A percentile compares a stretch with the other conserved stretches of the same genome.
phyloP scores from a whole-genome alignment of 2,888 invertebrate genomes.

The Operophtera brumata region DNA sequence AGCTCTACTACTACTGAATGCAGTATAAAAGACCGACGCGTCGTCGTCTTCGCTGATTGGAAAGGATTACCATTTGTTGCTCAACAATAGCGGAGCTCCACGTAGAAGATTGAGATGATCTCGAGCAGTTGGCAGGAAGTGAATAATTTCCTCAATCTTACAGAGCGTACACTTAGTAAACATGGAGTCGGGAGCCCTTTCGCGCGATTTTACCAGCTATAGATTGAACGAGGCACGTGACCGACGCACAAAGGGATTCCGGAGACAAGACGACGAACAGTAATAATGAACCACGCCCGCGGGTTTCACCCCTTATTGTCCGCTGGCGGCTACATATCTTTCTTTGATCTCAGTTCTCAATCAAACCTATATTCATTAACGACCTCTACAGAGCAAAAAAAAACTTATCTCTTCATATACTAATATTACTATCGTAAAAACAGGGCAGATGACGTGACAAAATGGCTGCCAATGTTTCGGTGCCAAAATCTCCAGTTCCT shows the following conservation, averaged over 20 bases:
- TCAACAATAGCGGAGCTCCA: constrained; percentile 25
- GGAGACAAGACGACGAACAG: constrained; percentile 49
- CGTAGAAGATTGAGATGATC: constrained; percentile 29
- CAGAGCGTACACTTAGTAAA: constrained; percentile 37
- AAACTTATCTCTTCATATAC: no score
- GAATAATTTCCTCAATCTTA: constrained; percentile 34
- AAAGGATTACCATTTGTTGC: constrained; percentile 23
- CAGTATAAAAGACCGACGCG: no score
- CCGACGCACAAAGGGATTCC: constrained; percentile 61
- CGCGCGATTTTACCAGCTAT: constrained; percentile 50
- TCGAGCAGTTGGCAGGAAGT: constrained; percentile 32
- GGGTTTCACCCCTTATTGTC: constrained; percentile 50
- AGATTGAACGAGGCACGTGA: constrained; percentile 53
- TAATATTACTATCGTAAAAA: no score
- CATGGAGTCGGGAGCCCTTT: constrained; percentile 41
- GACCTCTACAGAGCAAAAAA: constrained; percentile 13
- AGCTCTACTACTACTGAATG: no score
- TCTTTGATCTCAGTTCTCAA: constrained; percentile 52
- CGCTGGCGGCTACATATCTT: constrained; percentile 45
- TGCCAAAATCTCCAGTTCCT: no score
- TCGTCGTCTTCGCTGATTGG: constrained; percentile 4
- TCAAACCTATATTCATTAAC: constrained; percentile 46
- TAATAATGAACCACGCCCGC: constrained; percentile 59
- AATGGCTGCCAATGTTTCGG: no score
- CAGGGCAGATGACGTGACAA: no score